Base-by-base conservation (phyloP, 2,113 vertebrate genomes). In the Gobiocypris rarus region DNA sequence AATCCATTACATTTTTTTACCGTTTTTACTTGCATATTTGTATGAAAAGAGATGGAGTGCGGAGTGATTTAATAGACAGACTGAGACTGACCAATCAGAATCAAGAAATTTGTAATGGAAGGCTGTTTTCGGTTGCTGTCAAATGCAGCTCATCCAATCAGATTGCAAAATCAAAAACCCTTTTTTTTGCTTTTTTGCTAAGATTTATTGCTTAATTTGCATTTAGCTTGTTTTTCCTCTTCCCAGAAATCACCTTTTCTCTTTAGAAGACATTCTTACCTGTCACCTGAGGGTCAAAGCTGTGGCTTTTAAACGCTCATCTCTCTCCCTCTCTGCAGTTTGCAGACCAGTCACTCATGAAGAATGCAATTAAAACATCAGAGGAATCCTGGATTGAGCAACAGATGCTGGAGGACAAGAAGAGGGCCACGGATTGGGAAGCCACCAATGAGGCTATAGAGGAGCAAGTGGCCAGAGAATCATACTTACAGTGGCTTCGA, bases 301-400 rank as follows among this genome's bases (percentile, higher is more conserved):
- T 26, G 13, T 24, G 31, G 10, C 24, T 41, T 61, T 10, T 50
- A 15, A 79, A 28, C 9, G 3, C 38, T 59, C 52, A 15, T 63
- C 0, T 34, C 2, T 22, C 24, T 61, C 24, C 56, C 3, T 28
- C 38, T 85, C 4, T 45, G 1, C 77, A 97, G 97, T 96, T 96
- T 63, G 97, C 97, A 0, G 97, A 98, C 63, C 96, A 97, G 93
- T 96, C 96, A 31, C 93, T 97, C 87, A 98, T 98, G 97, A 98
- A 98, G 81, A 98, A 95, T 14, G 97, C 97, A 86, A 98, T 98
- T 91, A 97, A 97, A 89, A 98, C 97, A 5, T 98, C 97, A 0
- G 97, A 98, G 91, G 97, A 98, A 89, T 98, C 97, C 1, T 98
- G 97, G 97, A 98, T 98, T 24, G 97, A 98, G 92, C 97, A 98